Evolutionary conservation across 1,140 invertebrate species (phyloP).

Genomic region (Danaus melanippus): DNA sequence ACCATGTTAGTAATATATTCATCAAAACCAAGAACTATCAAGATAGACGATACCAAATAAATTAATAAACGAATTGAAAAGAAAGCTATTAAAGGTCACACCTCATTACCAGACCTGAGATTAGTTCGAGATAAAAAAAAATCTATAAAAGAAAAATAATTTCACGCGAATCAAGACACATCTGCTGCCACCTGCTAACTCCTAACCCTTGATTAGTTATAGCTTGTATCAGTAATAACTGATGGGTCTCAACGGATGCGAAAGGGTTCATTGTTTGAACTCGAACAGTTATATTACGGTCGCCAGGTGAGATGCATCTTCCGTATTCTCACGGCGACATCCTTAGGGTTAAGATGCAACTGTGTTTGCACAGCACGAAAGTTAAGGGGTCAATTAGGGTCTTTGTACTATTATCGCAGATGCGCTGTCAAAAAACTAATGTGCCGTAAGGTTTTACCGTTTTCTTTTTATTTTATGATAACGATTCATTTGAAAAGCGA

Average conservation of each 20-base stretch:
- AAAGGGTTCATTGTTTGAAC: conserved; percentile 53
- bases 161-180: conserved; percentile 61
- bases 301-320: conserved; percentile 47
- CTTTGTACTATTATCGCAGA: too few species aligned
- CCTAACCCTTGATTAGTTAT: conserved; percentile 19
- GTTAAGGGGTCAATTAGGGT: too few species aligned
- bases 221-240: conserved; percentile 6
- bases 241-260: conserved; percentile 37
- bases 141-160: conserved; percentile 47
- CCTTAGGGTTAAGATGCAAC: conserved; percentile 43
- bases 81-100: conserved; percentile 59
- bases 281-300: conserved; percentile 54
- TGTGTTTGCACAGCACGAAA: conserved; percentile 28
- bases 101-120: conserved; percentile 51
- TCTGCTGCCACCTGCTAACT: conserved; percentile 54
- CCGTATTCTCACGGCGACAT: conserved; percentile 57
- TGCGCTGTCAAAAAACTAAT: too few species aligned
- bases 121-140: conserved; percentile 37
- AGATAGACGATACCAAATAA: too few species aligned
- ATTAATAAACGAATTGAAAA: conserved; percentile 24
- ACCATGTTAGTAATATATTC: too few species aligned
- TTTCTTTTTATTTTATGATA: too few species aligned
- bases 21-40: too few species aligned
- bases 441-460: too few species aligned
- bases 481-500: too few species aligned